Conservation (phyloP, 2,113 vertebrate species). For the Picathartes gymnocephalus region DNA sequence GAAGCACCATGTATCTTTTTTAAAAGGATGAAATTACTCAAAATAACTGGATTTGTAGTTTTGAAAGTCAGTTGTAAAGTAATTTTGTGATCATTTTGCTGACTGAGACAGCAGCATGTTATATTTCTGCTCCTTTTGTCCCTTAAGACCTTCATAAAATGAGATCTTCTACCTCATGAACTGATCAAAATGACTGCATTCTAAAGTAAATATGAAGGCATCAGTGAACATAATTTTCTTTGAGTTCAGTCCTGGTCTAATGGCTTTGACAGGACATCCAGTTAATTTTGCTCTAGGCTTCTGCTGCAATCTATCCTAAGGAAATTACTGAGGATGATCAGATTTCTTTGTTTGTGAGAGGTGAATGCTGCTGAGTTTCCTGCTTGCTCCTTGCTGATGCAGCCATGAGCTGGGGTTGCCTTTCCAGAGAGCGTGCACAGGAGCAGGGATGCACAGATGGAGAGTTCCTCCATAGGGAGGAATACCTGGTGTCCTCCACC, state of each 20-base stretch:
- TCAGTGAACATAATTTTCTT: slow-evolving; percentile 54
- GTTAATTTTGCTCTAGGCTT: slow-evolving; percentile 47
- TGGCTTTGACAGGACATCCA: slow-evolving; percentile 52
- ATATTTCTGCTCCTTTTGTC: slow-evolving; percentile 40
- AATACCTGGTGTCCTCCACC: neutral
- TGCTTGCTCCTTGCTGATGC: neutral
- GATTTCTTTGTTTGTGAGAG: slow-evolving; percentile 39
- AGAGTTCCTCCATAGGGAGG: neutral
- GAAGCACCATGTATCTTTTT: slow-evolving; percentile 14
- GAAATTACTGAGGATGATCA: slow-evolving; percentile 42
- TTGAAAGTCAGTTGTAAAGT: slow-evolving; percentile 54
- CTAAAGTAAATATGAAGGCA: slow-evolving; percentile 55
- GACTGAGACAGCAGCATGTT: slow-evolving; percentile 44
- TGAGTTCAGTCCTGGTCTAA: slow-evolving; percentile 23
- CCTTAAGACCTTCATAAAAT: slow-evolving; percentile 58
- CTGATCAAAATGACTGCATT: slow-evolving; percentile 51
- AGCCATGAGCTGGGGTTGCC: rapidly evolving
- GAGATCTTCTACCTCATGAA: slow-evolving; percentile 56
- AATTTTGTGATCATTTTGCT: slow-evolving; percentile 53
- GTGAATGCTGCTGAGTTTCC: neutral
- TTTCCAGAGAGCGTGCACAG: neutral
- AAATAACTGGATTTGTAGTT: slow-evolving; percentile 60
- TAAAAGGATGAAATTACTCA: slow-evolving; percentile 39
- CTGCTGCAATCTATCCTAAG: slow-evolving; percentile 36
- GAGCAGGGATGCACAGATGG: neutral